phyloP scores from a whole-genome alignment of 2,797 vertebrate species.

The Hirundo rustica region DNA sequence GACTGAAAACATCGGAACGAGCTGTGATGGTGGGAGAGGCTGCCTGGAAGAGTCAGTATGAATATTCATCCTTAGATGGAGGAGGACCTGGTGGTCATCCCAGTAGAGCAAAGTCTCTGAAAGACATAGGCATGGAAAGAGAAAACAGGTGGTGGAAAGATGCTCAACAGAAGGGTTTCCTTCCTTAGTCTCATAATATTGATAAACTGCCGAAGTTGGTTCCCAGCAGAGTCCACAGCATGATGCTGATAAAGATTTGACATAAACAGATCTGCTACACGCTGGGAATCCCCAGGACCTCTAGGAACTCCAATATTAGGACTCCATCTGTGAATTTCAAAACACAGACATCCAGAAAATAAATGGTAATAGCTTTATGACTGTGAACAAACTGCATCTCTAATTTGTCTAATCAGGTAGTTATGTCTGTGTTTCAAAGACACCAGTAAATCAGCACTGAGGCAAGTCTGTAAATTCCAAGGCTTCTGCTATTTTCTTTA shows the following conservation, averaged over 20 bases:
- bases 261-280: neutral
- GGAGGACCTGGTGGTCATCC: neutral
- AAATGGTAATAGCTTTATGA: neutral
- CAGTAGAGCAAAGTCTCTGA: neutral
- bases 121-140: neutral
- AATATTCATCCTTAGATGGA: neutral
- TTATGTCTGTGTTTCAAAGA: neutral
- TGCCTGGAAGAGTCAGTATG: fast-evolving
- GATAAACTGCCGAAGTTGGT: neutral
- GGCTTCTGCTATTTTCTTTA: neutral
- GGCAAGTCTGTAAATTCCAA: neutral
- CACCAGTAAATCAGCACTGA: neutral
- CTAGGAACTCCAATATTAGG: neutral
- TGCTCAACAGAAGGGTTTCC: neutral
- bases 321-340: neutral
- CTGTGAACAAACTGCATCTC: neutral
- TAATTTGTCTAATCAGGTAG: neutral
- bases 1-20: neutral
- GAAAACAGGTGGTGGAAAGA: neutral
- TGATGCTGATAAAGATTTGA: neutral
- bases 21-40: neutral
- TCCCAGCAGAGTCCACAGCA: neutral
- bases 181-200: neutral
- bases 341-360: neutral
- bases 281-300: neutral